These are phyloP conservation scores for Formica aserva DNA, from an alignment of 2,888 invertebrate genomes.

Conservation along the genomic window DNA sequence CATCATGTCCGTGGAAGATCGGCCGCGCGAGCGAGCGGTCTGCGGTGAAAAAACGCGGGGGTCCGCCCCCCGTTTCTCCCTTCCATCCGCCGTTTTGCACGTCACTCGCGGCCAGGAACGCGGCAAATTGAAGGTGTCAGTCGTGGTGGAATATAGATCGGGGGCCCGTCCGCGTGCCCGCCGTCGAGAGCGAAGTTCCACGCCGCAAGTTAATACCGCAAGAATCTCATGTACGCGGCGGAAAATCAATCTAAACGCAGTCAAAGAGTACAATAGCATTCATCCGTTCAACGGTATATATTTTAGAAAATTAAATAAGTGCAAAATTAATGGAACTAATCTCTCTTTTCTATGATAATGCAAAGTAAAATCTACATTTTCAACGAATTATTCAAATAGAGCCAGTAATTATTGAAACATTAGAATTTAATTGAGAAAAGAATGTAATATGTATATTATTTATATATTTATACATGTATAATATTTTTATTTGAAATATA, in stretches of 20 bases:
- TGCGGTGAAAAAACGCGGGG: constrained; percentile 11
- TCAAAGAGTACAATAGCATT: not conserved
- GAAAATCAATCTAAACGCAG: constrained; percentile 14
- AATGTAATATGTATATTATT: not conserved
- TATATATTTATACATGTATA: not conserved
- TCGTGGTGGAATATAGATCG: constrained; percentile 60
- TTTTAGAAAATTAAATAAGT: not conserved
- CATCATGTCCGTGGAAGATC: constrained; percentile 70
- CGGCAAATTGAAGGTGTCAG: constrained; percentile 69
- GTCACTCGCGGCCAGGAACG: constrained; percentile 58
- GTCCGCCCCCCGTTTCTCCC: not conserved
- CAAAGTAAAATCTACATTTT: not conserved
- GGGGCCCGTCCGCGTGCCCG: constrained; percentile 32
- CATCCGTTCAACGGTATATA: not conserved
- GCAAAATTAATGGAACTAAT: not conserved
- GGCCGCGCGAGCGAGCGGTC: constrained; percentile 36
- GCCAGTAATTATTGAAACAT: not conserved
- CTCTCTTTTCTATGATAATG: not conserved
- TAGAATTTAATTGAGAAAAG: not conserved
- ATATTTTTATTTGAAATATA: not conserved
- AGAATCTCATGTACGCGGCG: not conserved
- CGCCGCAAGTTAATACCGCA: constrained; percentile 26
- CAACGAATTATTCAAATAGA: not conserved
- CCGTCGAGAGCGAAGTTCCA: constrained; percentile 65
- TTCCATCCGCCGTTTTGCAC: constrained; percentile 51